Conservation (phyloP, 2,888 invertebrate species). For the Nysson spinosus region DNA sequence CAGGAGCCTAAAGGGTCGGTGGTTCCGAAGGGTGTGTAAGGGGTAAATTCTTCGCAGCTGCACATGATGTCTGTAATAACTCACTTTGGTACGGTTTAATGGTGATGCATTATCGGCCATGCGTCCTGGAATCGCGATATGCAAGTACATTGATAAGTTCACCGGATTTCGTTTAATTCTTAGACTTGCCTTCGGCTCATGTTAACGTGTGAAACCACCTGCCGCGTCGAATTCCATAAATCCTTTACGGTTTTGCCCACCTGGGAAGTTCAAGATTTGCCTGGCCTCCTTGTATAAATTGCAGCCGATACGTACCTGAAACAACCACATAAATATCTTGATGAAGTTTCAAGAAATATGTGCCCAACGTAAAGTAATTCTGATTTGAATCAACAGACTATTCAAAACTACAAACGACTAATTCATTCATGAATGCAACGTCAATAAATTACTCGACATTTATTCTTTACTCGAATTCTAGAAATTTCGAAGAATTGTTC, state of each 20-base stretch:
- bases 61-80: constrained; percentile 48
- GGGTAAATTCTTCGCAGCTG: constrained; percentile 39
- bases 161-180: constrained; percentile 39
- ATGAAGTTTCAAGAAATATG: too few species aligned
- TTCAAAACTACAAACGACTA: too few species aligned
- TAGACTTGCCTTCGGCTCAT: constrained; percentile 22
- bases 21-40: background rate
- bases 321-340: constrained; percentile 12
- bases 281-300: background rate
- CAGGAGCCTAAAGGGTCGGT: background rate
- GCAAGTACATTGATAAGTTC: constrained; percentile 10
- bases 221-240: constrained; percentile 40
- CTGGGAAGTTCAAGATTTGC: background rate
- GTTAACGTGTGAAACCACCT: constrained; percentile 27
- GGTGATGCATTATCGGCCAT: constrained; percentile 56
- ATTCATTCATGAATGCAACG: too few species aligned
- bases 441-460: too few species aligned
- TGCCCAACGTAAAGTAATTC: too few species aligned
- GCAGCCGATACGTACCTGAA: constrained; percentile 26
- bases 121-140: constrained; percentile 25
- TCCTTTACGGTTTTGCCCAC: constrained; percentile 21
- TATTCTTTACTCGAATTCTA: too few species aligned
- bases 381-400: too few species aligned
- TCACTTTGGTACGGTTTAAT: constrained; percentile 58
- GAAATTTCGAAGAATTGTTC: too few species aligned